Evolutionary conservation across 2,888 invertebrate species (phyloP), one percentile per base, ranked within the genome.

Genomic region (Epinotia ramella): DNA sequence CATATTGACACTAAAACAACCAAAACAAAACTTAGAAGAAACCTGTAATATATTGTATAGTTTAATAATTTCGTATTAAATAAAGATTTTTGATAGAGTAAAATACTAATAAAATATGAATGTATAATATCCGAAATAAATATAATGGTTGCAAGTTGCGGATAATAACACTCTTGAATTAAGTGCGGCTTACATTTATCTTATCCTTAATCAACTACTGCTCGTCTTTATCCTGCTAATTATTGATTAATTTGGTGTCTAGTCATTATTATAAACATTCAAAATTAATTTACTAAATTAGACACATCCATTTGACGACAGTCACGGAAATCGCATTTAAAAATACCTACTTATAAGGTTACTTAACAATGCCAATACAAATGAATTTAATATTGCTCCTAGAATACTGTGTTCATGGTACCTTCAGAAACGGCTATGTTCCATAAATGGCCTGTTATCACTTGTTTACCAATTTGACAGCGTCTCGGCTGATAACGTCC

Each of bases 401-500:
- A 67, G 67, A 63, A 72, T 33, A n/a, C 49, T 49, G 44, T 40
- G 75, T 60, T 56, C 59, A 56, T 46, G 40, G 56, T 75, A 70
- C 71, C 71, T 76, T 72, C 53, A 67, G 76, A 67, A 67, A 46
- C 71, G 24, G 82, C 87, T 89, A 90, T 89, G 88, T 78, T 64
- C 56, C 56, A 56, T 68, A 73, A 74, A 76, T 73, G 68, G 53
- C 70, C 62, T 82, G 78, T 81, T 82, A 83, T 85, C 83, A 78
- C 77, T 60, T 81, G 88, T 89, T 87, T 86, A 84, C 86, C 83
- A 79, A 85, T 89, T 90, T 91, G 90, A 87, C 91, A 90, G 86
- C 82, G 89, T 91, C 89, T 91, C 84, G 77, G 66, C 65, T 83
- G 90, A 91, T 90, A 91, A 88, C 84, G 78, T 77, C 78, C 62